Conservation (phyloP, 2,797 vertebrate species). For the Emys orbicularis region DNA sequence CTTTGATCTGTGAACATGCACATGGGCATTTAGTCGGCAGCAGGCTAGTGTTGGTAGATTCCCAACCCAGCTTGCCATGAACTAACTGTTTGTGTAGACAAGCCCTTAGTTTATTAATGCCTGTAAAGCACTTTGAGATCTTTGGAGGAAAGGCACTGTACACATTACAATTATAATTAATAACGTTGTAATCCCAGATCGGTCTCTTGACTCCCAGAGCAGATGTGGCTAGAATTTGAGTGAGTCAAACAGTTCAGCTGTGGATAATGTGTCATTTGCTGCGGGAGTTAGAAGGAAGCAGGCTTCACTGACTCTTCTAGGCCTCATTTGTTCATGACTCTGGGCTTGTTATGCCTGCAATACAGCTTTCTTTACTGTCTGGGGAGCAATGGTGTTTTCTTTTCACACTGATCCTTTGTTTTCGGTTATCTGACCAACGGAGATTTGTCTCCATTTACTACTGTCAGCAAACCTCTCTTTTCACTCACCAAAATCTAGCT, state of each 20-base stretch:
- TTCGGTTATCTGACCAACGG: background rate
- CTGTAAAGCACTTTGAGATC: background rate
- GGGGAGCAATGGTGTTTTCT: background rate
- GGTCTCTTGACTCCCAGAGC: background rate
- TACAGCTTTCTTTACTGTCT: background rate
- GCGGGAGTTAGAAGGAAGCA: background rate
- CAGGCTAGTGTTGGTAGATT: too few species aligned
- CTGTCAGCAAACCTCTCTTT: background rate
- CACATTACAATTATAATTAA: constrained; percentile 13
- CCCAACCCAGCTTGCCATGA: background rate
- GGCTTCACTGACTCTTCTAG: background rate
- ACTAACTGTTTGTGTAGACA: background rate
- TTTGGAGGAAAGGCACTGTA: background rate
- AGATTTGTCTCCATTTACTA: background rate
- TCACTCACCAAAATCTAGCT: background rate
- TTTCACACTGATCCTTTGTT: background rate
- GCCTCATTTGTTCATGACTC: background rate
- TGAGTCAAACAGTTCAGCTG: background rate
- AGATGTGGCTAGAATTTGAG: constrained; percentile 26
- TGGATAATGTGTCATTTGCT: background rate
- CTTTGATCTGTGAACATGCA: background rate
- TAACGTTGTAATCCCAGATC: constrained; percentile 27
- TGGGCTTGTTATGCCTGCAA: background rate
- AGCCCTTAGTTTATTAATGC: background rate
- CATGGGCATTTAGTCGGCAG: background rate